Base-by-base conservation (phyloP, 2,797 vertebrate genomes). In the Decapterus maruadsi region DNA sequence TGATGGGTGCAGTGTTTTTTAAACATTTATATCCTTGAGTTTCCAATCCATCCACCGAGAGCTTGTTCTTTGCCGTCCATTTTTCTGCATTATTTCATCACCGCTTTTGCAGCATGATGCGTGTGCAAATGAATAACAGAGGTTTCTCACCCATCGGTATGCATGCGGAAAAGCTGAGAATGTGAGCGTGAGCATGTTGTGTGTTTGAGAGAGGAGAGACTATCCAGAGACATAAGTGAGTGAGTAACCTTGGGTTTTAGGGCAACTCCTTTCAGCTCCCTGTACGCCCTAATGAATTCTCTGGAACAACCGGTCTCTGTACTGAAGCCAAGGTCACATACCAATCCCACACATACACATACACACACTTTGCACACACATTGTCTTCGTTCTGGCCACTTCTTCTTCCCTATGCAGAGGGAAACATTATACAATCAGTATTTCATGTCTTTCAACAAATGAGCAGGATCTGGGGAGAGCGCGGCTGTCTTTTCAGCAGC, bases 251-350 rank as follows among this genome's bases (percentile, higher is more conserved):
- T 88, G 74, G 55, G 55, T 76, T 81, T 85, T 74, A 68, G 79
- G 68, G 78, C 70, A 72, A 85, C 82, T 87, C 81, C 77, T 87
- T 72, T 87, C 69, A 56, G 62, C 75, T 87, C 82, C 70, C 75
- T 29, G 62, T 67, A 40, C 31, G 14, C 71, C 77, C 72, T 11
- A 8, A 54, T 61, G 69, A 82, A 89, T 89, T 82, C 77, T 86
- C 82, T 86, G 87, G 86, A 91, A 89, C 84, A 88, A 87, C 86
- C 78, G 75, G 72, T 74, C 72, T 75, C 69, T 83, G 75, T 78
- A 80, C 75, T 45, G 38, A 86, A 77, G 85, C 88, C 89, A 93
- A 91, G 91, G 89, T 92, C 86, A 72, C 74, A 90, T 91, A 85
- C 87, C 76, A 0, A 81, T 82, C 84, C 68, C 81, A 70, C 74